phyloP scores from a whole-genome alignment of 2,888 invertebrate genomes.

The Pseudanteris insignis region DNA sequence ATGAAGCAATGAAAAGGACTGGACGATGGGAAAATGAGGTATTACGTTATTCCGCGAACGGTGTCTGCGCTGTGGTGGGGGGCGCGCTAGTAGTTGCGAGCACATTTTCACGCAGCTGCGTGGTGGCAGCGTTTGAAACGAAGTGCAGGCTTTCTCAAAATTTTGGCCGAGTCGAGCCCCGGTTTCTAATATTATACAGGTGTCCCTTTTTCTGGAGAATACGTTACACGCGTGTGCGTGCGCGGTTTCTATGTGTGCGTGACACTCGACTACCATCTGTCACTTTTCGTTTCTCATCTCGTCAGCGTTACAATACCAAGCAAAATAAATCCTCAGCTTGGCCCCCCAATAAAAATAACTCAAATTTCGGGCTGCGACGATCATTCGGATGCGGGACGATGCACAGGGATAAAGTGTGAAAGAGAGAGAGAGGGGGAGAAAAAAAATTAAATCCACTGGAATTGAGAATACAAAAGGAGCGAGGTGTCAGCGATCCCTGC shows the following conservation, averaged over 20 bases:
- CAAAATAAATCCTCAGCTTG: constrained; percentile 28
- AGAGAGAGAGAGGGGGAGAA: background rate
- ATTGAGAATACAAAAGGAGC: background rate
- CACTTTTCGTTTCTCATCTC: constrained; percentile 42
- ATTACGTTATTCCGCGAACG: constrained; percentile 24
- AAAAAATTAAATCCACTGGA: background rate
- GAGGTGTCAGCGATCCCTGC: background rate
- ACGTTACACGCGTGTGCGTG: constrained; percentile 13
- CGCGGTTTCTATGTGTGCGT: constrained; percentile 10
- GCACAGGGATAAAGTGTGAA: too few relatives aligned
- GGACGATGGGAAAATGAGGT: constrained; percentile 13
- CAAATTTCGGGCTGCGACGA: constrained; percentile 22
- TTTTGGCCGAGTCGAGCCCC: constrained; percentile 27
- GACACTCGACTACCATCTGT: constrained; percentile 42
- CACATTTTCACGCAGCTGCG: constrained; percentile 30
- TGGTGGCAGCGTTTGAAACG: constrained; percentile 31
- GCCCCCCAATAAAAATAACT: constrained; percentile 31
- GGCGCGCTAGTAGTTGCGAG: constrained; percentile 11
- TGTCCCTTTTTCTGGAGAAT: constrained; percentile 41
- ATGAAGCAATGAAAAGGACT: too few relatives aligned
- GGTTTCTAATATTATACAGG: constrained; percentile 43
- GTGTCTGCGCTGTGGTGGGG: constrained; percentile 10
- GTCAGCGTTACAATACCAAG: constrained; percentile 35
- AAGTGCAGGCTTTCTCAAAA: constrained; percentile 30
- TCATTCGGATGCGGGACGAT: constrained; percentile 8